A percentile compares a stretch with the other conserved stretches of the same genome.
Conservation (phyloP, 2,797 vertebrate species). For the Lagodon rhomboides region DNA sequence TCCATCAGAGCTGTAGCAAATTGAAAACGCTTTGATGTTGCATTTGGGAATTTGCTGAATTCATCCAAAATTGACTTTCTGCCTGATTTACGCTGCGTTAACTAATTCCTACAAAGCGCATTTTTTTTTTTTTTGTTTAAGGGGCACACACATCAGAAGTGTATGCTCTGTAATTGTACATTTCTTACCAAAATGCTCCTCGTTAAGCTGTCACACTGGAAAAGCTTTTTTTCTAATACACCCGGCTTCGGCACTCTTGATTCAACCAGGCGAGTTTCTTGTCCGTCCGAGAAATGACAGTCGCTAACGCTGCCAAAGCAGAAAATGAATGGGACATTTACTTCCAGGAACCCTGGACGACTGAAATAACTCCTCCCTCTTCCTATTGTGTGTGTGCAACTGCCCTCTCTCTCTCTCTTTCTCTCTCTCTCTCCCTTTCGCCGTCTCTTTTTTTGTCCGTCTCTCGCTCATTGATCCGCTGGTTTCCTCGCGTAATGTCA, state of each 20-base stretch:
- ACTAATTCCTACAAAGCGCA: background rate
- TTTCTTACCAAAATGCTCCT: background rate
- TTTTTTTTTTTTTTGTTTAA: background rate
- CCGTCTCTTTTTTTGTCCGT: constrained; percentile 10
- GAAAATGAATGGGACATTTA: constrained; percentile 52
- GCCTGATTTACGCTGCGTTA: background rate
- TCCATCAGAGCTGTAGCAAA: background rate
- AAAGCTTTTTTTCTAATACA: background rate
- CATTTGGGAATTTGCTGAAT: constrained; percentile 10
- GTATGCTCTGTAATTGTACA: background rate
- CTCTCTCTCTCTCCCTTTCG: background rate
- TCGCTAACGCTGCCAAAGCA: constrained; percentile 22
- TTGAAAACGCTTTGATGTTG: constrained; percentile 1
- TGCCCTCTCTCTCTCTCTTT: constrained; percentile 46
- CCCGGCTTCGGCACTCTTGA: background rate
- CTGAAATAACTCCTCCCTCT: constrained; percentile 61
- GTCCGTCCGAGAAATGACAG: background rate
- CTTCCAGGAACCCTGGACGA: constrained; percentile 53
- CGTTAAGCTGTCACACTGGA: background rate
- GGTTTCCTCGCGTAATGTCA: constrained; percentile 51
- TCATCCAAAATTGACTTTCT: background rate
- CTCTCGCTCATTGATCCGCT: constrained; percentile 63
- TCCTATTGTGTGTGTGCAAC: constrained; percentile 44
- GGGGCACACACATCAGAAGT: background rate
- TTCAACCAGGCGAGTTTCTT: constrained; percentile 4